These are phyloP conservation scores for Nothocercus julius DNA, from an alignment of 2,113 vertebrate species.

Conservation along the genomic window DNA sequence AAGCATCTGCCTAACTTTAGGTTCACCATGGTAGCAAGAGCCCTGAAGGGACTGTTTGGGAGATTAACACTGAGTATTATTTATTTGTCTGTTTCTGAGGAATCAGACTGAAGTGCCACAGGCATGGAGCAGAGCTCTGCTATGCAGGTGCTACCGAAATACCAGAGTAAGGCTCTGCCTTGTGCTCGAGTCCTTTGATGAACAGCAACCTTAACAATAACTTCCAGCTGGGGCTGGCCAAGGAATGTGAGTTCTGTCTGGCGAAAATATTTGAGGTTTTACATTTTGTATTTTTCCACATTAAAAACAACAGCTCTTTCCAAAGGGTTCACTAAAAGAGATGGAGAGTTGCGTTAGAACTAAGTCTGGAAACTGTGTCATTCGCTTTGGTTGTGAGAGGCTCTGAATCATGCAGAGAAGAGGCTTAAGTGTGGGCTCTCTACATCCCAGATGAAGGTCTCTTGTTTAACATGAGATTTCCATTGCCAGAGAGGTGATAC, in stretches of 20 bases:
- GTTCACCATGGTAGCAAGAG: not conserved
- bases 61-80: slow-evolving; percentile 26
- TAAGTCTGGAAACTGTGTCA: not conserved
- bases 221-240: slow-evolving; percentile 40
- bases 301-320: slow-evolving; percentile 36
- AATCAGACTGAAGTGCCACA: slow-evolving; percentile 29
- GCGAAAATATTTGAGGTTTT: slow-evolving; percentile 60
- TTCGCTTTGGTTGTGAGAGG: not conserved
- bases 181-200: slow-evolving; percentile 1
- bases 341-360: not conserved
- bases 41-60: slow-evolving; percentile 34
- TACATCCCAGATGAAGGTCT: not conserved
- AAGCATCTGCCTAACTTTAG: slow-evolving; percentile 37
- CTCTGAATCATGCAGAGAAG: not conserved
- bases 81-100: not conserved
- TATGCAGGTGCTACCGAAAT: slow-evolving; percentile 46
- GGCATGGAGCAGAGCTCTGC: not conserved
- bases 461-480: not conserved
- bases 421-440: not conserved
- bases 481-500: not conserved
- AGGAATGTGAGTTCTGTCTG: slow-evolving; percentile 26
- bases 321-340: slow-evolving; percentile 31
- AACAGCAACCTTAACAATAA: slow-evolving; percentile 39
- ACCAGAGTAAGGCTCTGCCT: not conserved
- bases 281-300: slow-evolving; percentile 49